These are phyloP conservation scores for Atethmia centrago DNA, from an alignment of 2,888 invertebrate species.

Conservation along the genomic window DNA sequence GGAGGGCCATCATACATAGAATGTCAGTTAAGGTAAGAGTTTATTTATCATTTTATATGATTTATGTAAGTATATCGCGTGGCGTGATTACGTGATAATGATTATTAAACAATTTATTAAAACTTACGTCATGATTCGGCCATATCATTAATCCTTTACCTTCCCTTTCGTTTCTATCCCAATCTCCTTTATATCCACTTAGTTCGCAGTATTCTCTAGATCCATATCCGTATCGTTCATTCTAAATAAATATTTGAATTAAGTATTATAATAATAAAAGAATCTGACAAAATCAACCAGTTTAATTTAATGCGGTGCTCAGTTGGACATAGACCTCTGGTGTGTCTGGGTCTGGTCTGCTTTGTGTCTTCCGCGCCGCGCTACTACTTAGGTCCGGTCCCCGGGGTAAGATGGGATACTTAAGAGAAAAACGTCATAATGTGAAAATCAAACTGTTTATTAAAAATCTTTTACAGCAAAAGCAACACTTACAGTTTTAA, in stretches of 20 bases:
- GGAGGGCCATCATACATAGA: too few relatives aligned
- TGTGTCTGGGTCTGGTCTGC: too few relatives aligned
- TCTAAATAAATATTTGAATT: slow-evolving; percentile 68
- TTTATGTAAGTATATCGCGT: neutral
- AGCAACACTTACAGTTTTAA: too few relatives aligned
- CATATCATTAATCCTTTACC: slow-evolving; percentile 91
- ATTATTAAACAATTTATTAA: neutral
- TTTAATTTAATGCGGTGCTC: neutral
- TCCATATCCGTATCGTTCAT: slow-evolving; percentile 84
- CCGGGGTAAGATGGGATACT: too few relatives aligned
- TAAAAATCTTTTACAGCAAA: too few relatives aligned
- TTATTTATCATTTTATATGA: too few relatives aligned
- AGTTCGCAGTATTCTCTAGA: slow-evolving; percentile 80
- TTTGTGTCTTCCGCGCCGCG: neutral
- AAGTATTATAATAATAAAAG: neutral
- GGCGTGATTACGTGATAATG: neutral
- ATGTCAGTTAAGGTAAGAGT: too few relatives aligned
- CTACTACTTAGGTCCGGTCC: too few relatives aligned
- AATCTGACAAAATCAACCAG: neutral
- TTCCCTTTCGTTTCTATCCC: slow-evolving; percentile 87
- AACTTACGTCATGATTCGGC: slow-evolving; percentile 91
- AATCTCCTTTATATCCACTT: slow-evolving; percentile 90
- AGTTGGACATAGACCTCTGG: neutral
- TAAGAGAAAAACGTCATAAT: too few relatives aligned
- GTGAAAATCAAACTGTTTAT: too few relatives aligned